Percentiles rank a stretch among this genome's conserved stretches.
These are phyloP conservation scores for Sepioteuthis lessoniana DNA, from an alignment of 2,888 invertebrate genomes.

Conservation along the genomic window DNA sequence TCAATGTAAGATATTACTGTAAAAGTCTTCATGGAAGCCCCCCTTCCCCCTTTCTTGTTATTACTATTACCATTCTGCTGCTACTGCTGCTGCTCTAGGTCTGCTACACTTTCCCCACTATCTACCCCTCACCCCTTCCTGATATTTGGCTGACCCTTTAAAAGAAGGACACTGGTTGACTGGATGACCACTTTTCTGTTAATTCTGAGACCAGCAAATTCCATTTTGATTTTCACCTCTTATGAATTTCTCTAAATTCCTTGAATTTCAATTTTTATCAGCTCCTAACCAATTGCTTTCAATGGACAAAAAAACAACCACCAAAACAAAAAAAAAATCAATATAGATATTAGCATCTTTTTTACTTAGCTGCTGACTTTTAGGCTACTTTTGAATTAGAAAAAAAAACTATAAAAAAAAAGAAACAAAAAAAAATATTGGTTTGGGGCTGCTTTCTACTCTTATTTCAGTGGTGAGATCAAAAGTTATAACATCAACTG, in stretches of 20 bases:
- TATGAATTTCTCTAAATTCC: not conserved
- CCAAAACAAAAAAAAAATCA: not conserved
- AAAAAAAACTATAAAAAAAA: no score
- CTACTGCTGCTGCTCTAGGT: not conserved
- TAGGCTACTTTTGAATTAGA: not conserved
- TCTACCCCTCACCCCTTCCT: no score
- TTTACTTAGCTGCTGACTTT: not conserved
- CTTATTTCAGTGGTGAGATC: not conserved
- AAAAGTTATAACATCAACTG: not conserved
- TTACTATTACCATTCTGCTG: no score
- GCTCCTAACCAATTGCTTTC: not conserved
- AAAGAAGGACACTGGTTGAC: not conserved
- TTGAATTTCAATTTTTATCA: not conserved
- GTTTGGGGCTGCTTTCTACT: not conserved
- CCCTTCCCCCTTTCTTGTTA: not conserved
- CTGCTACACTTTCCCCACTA: not conserved
- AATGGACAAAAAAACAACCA: no score
- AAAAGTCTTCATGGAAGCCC: not conserved
- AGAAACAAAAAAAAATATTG: no score
- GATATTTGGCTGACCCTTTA: not conserved
- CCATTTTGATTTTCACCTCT: not conserved
- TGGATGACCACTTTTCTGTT: not conserved
- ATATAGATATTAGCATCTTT: not conserved
- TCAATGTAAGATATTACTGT: slow-evolving; percentile 11
- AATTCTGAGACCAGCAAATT: not conserved